Evolutionary conservation across 2,113 vertebrate genomes (phyloP), one percentile per base, ranked within the genome.

Genomic region (Pterocles gutturalis): DNA sequence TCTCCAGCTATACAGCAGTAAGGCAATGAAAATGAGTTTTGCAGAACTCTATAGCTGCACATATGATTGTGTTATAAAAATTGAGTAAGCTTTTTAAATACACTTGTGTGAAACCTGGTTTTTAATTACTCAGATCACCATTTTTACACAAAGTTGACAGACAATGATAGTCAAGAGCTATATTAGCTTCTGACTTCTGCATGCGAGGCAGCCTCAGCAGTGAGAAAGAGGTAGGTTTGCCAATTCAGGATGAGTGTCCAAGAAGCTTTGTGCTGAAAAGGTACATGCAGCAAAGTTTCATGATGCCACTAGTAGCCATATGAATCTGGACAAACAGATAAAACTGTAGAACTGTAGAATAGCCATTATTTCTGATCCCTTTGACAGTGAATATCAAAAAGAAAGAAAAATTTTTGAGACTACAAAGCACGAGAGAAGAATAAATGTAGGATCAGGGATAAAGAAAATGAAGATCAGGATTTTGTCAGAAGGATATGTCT

Each of bases 21-120:
- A 43, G 41, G 33, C 33, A 82, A 60, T 13, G 49, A 85, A 87
- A 96, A 95, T 88, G 15, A 73, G 62, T 92, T 93, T 91, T 94
- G 57, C 87, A 96, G 90, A 90, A 13, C 41, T 20, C 17, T 41
- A 1, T 51, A 53, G 29, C 43, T 82, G 53, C 55, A 34, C 28
- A 64, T 75, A 73, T 8, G 58, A 80, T 38, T 72, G 38, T 61
- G n/a, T 34, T 62, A 18, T 73, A 85, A 70, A 83, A 96, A 83
- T 15, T 22, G 16, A 67, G 7, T 11, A 28, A 25, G 19, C 1
- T 53, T 78, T 93, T 57, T 34, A 89, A 78, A 84, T 17, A 6
- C 9, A 11, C 13, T 76, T 78, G 26, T 46, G 45, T 61, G 58
- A 79, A 93, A 77, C 2, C 22, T 66, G 11, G 9, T 70, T 58